Conservation (phyloP, 2,113 vertebrate genomes). For the Poicephalus gulielmi region DNA sequence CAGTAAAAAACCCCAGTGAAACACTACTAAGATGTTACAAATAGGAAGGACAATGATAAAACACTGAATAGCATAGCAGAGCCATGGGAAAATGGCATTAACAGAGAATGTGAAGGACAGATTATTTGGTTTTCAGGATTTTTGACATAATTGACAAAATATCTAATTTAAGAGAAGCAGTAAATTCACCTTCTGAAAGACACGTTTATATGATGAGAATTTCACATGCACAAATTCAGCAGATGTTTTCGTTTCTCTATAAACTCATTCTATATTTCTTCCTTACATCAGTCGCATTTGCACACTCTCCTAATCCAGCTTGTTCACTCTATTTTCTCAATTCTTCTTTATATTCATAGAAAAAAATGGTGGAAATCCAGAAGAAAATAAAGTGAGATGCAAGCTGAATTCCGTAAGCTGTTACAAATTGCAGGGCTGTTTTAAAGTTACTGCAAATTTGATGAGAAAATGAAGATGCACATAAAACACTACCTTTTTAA, state of each 20-base stretch:
- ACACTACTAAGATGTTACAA: not conserved
- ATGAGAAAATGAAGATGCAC: not conserved
- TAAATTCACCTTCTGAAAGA: not conserved
- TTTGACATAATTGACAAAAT: not conserved
- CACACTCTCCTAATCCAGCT: not conserved
- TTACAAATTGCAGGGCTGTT: not conserved
- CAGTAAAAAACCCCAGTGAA: not conserved
- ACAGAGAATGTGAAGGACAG: not conserved
- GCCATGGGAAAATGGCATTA: not conserved
- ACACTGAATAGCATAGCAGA: not conserved
- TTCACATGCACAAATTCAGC: not conserved
- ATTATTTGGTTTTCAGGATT: not conserved
- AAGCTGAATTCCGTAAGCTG: not conserved
- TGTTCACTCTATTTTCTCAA: not conserved
- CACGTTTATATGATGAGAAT: rapidly evolving
- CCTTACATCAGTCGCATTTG: not conserved
- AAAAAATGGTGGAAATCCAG: not conserved
- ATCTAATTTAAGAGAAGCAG: not conserved
- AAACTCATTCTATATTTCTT: not conserved
- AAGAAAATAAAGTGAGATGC: not conserved
- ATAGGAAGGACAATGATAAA: not conserved
- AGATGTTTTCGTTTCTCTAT: not conserved
- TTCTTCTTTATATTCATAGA: not conserved
- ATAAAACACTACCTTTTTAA: not conserved
- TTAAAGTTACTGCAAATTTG: not conserved